A percentile compares a stretch with the other conserved stretches of the same genome.
Conservation (phyloP, 2,888 invertebrate genomes). For the Elegia similella region DNA sequence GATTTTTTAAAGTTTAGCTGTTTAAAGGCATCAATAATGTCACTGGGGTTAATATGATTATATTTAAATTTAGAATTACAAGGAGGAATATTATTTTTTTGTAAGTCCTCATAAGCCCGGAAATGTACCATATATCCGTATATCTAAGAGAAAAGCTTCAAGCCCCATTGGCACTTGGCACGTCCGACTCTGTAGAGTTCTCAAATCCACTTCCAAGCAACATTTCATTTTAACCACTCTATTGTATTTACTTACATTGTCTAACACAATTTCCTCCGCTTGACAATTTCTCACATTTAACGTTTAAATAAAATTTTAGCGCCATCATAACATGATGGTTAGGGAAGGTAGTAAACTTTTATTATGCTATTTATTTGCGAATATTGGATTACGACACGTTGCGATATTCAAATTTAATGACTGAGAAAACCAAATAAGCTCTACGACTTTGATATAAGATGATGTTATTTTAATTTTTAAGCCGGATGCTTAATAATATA, state of each 20-base stretch:
- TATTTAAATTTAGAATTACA: no score
- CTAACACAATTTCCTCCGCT: background rate
- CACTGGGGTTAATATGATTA: no score
- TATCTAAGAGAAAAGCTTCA: background rate
- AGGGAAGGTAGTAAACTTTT: slow-evolving; percentile 1
- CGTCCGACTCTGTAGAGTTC: background rate
- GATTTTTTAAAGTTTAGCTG: no score
- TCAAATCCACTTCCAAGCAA: slow-evolving; percentile 9
- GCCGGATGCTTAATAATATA: no score
- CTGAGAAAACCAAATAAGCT: background rate
- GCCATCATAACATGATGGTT: background rate
- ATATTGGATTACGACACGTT: background rate
- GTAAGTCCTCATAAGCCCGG: no score
- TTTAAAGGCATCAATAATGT: no score
- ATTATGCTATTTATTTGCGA: background rate
- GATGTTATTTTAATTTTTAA: background rate
- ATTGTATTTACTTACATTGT: background rate
- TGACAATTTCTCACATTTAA: background rate
- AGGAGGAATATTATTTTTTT: no score
- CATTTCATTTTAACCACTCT: background rate
- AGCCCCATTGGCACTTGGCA: slow-evolving; percentile 9
- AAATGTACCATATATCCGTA: background rate
- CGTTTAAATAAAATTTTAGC: slow-evolving; percentile 2
- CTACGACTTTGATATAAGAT: background rate
- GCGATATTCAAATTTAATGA: slow-evolving; percentile 5